Conservation (phyloP, 2,888 invertebrate genomes). For the Lobophora halterata region DNA sequence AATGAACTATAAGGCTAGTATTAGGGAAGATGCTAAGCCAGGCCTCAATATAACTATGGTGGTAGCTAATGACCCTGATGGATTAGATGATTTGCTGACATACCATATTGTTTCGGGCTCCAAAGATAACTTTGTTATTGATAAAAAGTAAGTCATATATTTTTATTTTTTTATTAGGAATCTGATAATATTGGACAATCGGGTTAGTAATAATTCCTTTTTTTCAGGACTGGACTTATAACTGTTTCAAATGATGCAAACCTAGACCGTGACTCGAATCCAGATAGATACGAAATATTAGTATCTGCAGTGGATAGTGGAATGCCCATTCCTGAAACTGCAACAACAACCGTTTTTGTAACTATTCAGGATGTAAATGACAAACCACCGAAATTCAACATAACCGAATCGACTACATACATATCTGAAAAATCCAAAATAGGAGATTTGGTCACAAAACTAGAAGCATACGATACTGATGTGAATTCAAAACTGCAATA, state of each 20-base stretch:
- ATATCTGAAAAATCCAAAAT: slow-evolving; percentile 85
- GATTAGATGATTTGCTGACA: slow-evolving; percentile 83
- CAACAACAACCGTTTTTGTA: slow-evolving; percentile 87
- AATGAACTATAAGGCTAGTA: slow-evolving; percentile 85
- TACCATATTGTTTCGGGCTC: slow-evolving; percentile 87
- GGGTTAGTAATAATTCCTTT: neutral
- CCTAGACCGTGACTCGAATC: slow-evolving; percentile 84
- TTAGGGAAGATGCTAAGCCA: slow-evolving; percentile 85
- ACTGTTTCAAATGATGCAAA: slow-evolving; percentile 87
- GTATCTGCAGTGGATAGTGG: slow-evolving; percentile 89
- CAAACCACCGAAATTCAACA: slow-evolving; percentile 88
- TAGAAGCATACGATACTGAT: slow-evolving; percentile 87
- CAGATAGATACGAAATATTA: slow-evolving; percentile 85
- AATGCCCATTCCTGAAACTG: slow-evolving; percentile 87
- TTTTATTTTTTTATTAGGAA: neutral
- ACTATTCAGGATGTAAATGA: slow-evolving; percentile 89
- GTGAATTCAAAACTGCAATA: slow-evolving; percentile 85
- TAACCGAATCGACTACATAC: slow-evolving; percentile 83
- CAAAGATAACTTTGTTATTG: slow-evolving; percentile 88
- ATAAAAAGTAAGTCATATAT: slow-evolving; percentile 80
- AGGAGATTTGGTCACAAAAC: slow-evolving; percentile 82
- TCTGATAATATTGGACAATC: neutral
- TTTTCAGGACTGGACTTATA: slow-evolving; percentile 83
- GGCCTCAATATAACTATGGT: slow-evolving; percentile 86
- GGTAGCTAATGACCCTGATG: slow-evolving; percentile 89